Evolutionary conservation across 2,888 invertebrate species (phyloP).

Genomic region (Lycophotia porphyrea): DNA sequence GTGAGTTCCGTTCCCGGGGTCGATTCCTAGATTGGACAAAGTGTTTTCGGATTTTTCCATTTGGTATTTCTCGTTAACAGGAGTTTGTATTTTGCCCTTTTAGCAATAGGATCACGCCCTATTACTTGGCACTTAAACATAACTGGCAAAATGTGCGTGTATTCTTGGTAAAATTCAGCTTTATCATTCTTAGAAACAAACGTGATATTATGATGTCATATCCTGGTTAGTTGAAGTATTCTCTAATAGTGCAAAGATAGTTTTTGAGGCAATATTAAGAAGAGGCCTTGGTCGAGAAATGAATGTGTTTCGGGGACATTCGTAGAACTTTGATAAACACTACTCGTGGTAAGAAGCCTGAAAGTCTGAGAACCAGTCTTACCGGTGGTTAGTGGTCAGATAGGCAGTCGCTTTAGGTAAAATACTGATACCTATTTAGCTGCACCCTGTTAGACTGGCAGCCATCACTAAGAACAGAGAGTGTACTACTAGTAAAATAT

Average conservation of each 20-base stretch:
- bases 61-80: background rate
- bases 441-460: background rate
- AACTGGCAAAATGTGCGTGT: background rate
- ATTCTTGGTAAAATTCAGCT: background rate
- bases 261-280: background rate
- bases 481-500: background rate
- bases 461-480: background rate
- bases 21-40: background rate
- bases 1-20: background rate
- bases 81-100: background rate
- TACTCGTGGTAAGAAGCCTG: background rate
- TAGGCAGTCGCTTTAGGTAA: background rate
- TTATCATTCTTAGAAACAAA: rapidly evolving
- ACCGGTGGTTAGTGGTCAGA: background rate
- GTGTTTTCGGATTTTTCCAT: background rate
- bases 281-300: background rate
- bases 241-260: background rate
- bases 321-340: background rate
- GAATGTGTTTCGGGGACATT: background rate
- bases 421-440: background rate
- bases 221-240: background rate
- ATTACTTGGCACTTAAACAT: background rate
- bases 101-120: background rate
- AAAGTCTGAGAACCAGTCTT: background rate
- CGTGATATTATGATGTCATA: background rate